Conservation (phyloP, 2,888 invertebrate species). For the Endotricha flammealis region DNA sequence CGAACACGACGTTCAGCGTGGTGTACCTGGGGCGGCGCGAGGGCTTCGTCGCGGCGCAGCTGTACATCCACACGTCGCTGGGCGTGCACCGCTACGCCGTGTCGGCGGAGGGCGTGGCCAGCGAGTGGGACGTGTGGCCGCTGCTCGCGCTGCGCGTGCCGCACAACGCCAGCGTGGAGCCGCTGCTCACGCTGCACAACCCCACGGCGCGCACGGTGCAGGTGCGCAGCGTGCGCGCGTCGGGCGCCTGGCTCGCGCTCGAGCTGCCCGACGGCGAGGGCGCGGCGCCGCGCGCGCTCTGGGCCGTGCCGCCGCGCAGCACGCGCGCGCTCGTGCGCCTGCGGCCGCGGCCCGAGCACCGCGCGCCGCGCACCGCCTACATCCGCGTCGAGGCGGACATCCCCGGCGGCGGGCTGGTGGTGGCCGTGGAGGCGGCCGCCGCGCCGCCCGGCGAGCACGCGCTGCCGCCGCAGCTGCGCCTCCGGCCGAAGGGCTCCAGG, state of each 20-base stretch:
- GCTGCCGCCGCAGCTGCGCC: constrained; percentile 51
- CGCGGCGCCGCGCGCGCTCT: constrained; percentile 86
- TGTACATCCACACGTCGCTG: constrained; percentile 96
- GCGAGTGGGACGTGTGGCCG: constrained; percentile 94
- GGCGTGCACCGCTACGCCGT: constrained; percentile 94
- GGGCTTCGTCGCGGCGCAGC: constrained; percentile 90
- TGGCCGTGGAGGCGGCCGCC: constrained; percentile 56
- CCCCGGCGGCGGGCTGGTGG: constrained; percentile 54
- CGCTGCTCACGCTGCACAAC: constrained; percentile 95
- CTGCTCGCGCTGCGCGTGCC: constrained; percentile 94
- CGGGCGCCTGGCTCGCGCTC: constrained; percentile 95
- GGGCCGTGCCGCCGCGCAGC: constrained; percentile 94
- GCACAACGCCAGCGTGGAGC: constrained; percentile 92
- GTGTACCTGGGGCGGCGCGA: constrained; percentile 96
- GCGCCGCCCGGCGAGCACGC: constrained; percentile 51
- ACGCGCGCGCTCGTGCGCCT: constrained; percentile 93
- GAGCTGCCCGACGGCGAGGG: constrained; percentile 88
- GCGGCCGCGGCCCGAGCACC: constrained; percentile 75
- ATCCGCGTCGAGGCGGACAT: constrained; percentile 43
- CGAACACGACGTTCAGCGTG: constrained; percentile 96
- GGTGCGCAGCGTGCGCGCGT: constrained; percentile 90
- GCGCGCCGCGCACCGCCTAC: constrained; percentile 72
- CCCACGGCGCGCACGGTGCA: constrained; percentile 87
- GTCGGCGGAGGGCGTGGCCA: constrained; percentile 90
- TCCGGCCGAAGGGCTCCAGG: constrained; percentile 44